Conservation (phyloP, 1,140 invertebrate genomes). For the Aethina tumida region DNA sequence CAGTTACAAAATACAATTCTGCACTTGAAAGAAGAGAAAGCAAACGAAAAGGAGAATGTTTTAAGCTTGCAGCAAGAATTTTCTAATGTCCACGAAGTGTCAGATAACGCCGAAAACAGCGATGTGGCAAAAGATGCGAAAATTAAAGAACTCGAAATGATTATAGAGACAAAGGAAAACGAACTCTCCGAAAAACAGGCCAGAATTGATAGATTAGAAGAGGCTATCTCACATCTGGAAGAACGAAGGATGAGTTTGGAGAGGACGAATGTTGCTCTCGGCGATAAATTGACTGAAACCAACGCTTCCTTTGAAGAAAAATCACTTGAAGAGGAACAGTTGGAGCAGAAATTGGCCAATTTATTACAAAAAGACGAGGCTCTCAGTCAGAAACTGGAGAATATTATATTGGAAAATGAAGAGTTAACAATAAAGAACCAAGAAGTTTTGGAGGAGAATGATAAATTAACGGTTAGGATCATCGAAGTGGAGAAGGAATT, state of each 20-base stretch:
- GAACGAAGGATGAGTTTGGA: slow-evolving; percentile 43
- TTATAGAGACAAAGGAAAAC: slow-evolving; percentile 58
- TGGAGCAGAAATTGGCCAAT: slow-evolving; percentile 41
- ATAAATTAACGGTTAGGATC: slow-evolving; percentile 39
- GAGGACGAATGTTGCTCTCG: slow-evolving; percentile 42
- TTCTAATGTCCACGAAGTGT: slow-evolving; percentile 18
- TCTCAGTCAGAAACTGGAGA: slow-evolving; percentile 43
- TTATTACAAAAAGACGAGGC: slow-evolving; percentile 47
- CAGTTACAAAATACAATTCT: slow-evolving; percentile 17
- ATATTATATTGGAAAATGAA: slow-evolving; percentile 45
- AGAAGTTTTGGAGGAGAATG: slow-evolving; percentile 33
- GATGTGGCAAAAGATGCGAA: slow-evolving; percentile 41
- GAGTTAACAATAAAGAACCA: slow-evolving; percentile 38
- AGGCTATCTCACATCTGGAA: slow-evolving; percentile 45
- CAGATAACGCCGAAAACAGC: slow-evolving; percentile 10
- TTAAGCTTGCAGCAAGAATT: slow-evolving; percentile 24
- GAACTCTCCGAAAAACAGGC: slow-evolving; percentile 54
- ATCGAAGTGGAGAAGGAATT: slow-evolving; percentile 38
- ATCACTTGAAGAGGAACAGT: slow-evolving; percentile 42
- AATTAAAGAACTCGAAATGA: slow-evolving; percentile 59
- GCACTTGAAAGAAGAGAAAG: slow-evolving; percentile 19
- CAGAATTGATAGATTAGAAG: slow-evolving; percentile 47
- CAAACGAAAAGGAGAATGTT: slow-evolving; percentile 11
- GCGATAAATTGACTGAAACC: slow-evolving; percentile 44
- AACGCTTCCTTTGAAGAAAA: slow-evolving; percentile 43